Evolutionary conservation across 2,888 invertebrate genomes (phyloP).

Genomic region (Stegophylla sp.): DNA sequence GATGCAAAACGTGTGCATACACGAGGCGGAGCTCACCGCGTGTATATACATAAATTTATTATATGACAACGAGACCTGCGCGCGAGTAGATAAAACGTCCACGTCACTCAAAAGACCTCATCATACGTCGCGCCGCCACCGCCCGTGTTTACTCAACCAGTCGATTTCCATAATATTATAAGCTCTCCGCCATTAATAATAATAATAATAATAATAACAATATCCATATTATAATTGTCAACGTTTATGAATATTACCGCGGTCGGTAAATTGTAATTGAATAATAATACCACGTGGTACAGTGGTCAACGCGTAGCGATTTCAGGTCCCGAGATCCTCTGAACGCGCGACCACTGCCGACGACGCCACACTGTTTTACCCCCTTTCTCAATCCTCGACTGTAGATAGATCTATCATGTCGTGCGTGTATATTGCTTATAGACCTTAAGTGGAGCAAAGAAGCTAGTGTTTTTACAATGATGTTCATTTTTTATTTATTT

Average conservation of each 20-base stretch:
- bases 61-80: not conserved
- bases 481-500: too few species aligned
- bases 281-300: not conserved
- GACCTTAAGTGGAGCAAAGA: too few species aligned
- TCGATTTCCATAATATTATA: slow-evolving; percentile 4
- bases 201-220: not conserved
- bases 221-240: too few species aligned
- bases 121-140: not conserved
- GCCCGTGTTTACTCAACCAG: not conserved
- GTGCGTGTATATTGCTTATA: too few species aligned
- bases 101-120: slow-evolving; percentile 1
- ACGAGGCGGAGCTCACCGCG: too few species aligned
- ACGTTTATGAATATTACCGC: not conserved
- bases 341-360: not conserved
- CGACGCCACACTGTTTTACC: not conserved
- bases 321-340: not conserved
- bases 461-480: too few species aligned
- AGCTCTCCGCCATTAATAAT: too few species aligned
- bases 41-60: too few species aligned
- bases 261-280: not conserved
- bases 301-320: not conserved
- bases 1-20: too few species aligned
- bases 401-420: too few species aligned
- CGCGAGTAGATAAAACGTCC: slow-evolving; percentile 1
- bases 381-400: too few species aligned